Percentiles rank a stretch among this genome's conserved stretches.
Conservation (phyloP, 2,888 invertebrate species). For the Schrankia costaestrigalis region DNA sequence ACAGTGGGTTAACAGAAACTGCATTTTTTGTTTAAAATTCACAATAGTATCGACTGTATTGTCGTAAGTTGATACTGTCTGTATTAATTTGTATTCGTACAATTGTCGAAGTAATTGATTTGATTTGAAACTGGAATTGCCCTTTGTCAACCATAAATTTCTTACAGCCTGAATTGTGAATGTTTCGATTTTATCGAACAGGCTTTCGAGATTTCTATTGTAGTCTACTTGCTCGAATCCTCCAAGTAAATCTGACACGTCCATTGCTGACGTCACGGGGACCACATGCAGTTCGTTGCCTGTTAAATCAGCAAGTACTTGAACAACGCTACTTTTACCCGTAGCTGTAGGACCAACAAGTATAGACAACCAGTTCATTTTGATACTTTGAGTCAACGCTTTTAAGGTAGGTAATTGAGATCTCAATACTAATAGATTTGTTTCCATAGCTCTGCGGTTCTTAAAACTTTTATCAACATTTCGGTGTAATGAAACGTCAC, state of each 20-base stretch:
- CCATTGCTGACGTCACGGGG: conserved; percentile 94
- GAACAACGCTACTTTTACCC: conserved; percentile 90
- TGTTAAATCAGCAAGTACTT: conserved; percentile 86
- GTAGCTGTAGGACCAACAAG: conserved; percentile 89
- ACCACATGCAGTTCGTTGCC: conserved; percentile 88
- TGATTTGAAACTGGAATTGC: conserved; percentile 40
- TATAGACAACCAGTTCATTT: conserved; percentile 96
- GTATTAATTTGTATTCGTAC: conserved; percentile 51
- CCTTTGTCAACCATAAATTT: conserved; percentile 56
- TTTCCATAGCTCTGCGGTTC: conserved; percentile 54
- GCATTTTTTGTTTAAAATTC: conserved; percentile 52
- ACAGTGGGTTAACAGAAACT: conserved; percentile 52
- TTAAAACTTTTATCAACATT: conserved; percentile 60
- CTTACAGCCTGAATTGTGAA: conserved; percentile 76
- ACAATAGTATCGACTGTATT: conserved; percentile 42
- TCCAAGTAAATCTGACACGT: conserved; percentile 96
- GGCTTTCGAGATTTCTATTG: conserved; percentile 86
- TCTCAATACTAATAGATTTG: conserved; percentile 68
- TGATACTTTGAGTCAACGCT: conserved; percentile 91
- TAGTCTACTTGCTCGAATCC: conserved; percentile 97
- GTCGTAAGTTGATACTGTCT: conserved; percentile 24
- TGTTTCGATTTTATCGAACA: conserved; percentile 80
- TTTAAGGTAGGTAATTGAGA: conserved; percentile 86
- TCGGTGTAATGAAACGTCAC: conserved; percentile 80
- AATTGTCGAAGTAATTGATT: conserved; percentile 54